Evolutionary conservation across 2,113 vertebrate species (phyloP), one percentile per base, ranked within the genome.

Genomic region (Struthio camelus): DNA sequence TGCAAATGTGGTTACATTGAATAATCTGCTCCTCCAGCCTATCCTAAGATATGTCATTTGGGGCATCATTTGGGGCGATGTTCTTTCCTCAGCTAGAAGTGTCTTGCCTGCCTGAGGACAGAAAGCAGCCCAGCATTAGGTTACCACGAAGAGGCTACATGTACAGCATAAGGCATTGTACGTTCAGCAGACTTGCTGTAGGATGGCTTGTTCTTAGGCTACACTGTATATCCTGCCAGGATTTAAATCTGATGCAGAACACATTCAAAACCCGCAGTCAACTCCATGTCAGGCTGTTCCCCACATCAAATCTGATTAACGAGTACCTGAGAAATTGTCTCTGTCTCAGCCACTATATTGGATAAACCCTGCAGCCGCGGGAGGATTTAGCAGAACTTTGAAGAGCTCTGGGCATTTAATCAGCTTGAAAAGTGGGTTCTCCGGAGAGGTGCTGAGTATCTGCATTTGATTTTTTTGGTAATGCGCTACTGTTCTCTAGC

Each of bases 141-240:
- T 58, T 38, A 24, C 50, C 0, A 1, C 2, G 30, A 44, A 3
- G 54, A 36, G 13, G 61, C 32, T 46, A 32, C 0, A 0, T 17
- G 6, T 64, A 28, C 0, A 0, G 56, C 4, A 0, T 8, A 53
- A 76, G 56, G 71, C 66, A 91, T 32, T 2, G 4, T 38, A 18
- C 0, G 0, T 54, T 42, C 75, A 51, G 48, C 83, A 88, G 50
- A 69, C 66, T 51, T 16, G 1, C 0, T 0, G 62, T 66, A 62
- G 3, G 3, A 80, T 3, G 4, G 54, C 65, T 81, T 20, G 0
- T 3, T 40, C 54, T 46, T 50, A 59, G 32, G 70, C 78, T 76
- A 54, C 1, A 5, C 84, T 87, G 83, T 76, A 90, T 1, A 0
- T 36, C 59, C 87, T 10, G 4, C 78, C 27, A 56, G 25, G 51